Evolutionary conservation across 2,113 vertebrate genomes (phyloP), one percentile per base, ranked within the genome.

Genomic region (Malurus elegans): DNA sequence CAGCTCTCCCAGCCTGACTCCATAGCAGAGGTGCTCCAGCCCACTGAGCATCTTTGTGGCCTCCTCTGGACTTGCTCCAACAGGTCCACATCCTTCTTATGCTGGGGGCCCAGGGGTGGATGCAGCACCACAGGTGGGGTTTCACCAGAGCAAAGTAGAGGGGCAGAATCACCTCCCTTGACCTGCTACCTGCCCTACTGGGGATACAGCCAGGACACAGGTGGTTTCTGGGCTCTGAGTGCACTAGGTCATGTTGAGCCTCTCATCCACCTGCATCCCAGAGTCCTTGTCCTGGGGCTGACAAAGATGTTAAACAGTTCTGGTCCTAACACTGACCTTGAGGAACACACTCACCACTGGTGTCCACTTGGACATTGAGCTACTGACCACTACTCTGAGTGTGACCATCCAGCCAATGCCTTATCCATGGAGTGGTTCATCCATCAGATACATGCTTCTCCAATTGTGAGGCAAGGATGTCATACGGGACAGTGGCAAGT

Each of bases 11-110:
- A 78, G n/a, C 38, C 28, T 70, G 18, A 4, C 10, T 38, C 38
- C 23, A 12, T 1, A 70, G 54, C n/a, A 86, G 47, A 69, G 54
- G 23, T 12, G n/a, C 38, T 78, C 18, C 84, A 86, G 45, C 45
- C 62, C 45, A 45, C 64, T 53, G 45, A 38, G 47, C n/a, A n/a
- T 28, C n/a, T 61, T n/a, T 0, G 0, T 53, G 23, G 38, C 45
- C 6, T 58, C 23, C 54, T 53, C 32, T 69, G 73, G 62, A n/a
- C 14, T 61, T 15, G 18, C 24, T 45, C 54, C 45, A 60, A 0
- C 14, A n/a, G 8, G 0, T 38, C 23, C 47, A 5, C 8, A 12
- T 61, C 47, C 54, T 51, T 5, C 18, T 69, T 18, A 15, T 4
- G 14, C 9, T 48, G 36, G 14, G 18, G 12, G 18, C 53, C 38